phyloP scores from a whole-genome alignment of 2,888 invertebrate species.

The Pegoplata infirma region DNA sequence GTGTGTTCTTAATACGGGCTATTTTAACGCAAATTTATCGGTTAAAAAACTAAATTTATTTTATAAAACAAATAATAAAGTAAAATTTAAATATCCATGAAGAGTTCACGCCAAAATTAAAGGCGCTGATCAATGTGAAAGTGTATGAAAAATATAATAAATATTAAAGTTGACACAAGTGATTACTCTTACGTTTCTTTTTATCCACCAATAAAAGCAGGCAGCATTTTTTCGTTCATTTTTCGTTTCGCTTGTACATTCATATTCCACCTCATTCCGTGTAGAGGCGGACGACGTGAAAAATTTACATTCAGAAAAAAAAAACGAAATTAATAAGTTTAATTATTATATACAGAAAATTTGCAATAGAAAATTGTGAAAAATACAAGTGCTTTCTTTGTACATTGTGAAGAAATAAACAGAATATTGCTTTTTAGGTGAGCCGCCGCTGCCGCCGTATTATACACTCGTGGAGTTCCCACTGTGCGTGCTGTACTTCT shows the following conservation, averaged over 20 bases:
- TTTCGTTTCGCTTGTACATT: slow-evolving; percentile 63
- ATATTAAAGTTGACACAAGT: slow-evolving; percentile 65
- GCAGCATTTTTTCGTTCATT: slow-evolving; percentile 57
- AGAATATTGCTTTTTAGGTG: slow-evolving; percentile 37
- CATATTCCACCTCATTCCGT: slow-evolving; percentile 65
- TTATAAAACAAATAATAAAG: slow-evolving; percentile 28
- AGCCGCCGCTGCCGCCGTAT: slow-evolving; percentile 37
- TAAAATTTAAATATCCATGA: slow-evolving; percentile 44
- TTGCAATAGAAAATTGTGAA: slow-evolving; percentile 21
- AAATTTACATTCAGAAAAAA: slow-evolving; percentile 33
- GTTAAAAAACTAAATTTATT: slow-evolving; percentile 37
- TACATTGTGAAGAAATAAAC: not conserved
- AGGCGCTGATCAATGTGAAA: slow-evolving; percentile 23
- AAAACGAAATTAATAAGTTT: slow-evolving; percentile 45
- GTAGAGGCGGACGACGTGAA: slow-evolving; percentile 56
- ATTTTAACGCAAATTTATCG: slow-evolving; percentile 52
- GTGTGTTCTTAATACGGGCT: slow-evolving; percentile 53
- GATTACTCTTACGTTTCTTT: slow-evolving; percentile 61
- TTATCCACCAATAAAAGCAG: slow-evolving; percentile 57
- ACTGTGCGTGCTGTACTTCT: slow-evolving; percentile 68
- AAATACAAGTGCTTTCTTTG: slow-evolving; percentile 26
- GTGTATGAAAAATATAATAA: slow-evolving; percentile 54
- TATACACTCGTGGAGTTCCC: slow-evolving; percentile 64
- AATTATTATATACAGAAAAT: slow-evolving; percentile 44
- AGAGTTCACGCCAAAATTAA: slow-evolving; percentile 24